These are phyloP conservation scores for Anoplius nigerrimus DNA, from an alignment of 2,888 invertebrate species.

Conservation along the genomic window DNA sequence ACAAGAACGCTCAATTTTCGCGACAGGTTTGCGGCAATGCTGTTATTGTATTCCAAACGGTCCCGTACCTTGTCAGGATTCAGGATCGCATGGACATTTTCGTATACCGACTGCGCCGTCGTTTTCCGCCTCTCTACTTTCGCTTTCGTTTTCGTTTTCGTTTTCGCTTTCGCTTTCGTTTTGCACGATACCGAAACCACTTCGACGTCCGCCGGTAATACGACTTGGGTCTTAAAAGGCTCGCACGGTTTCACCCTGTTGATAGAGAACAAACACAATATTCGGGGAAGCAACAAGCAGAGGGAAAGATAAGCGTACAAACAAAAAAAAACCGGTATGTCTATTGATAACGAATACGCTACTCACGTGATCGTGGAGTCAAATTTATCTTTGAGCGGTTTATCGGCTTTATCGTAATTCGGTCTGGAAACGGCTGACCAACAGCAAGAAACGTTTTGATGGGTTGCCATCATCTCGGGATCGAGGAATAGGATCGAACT, in stretches of 20 bases:
- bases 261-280: slow-evolving; percentile 23
- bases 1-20: slow-evolving; percentile 82
- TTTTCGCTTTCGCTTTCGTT: slow-evolving; percentile 59
- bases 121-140: slow-evolving; percentile 56
- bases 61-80: slow-evolving; percentile 76
- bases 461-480: slow-evolving; percentile 68
- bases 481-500: slow-evolving; percentile 58
- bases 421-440: slow-evolving; percentile 79
- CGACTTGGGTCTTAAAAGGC: slow-evolving; percentile 72
- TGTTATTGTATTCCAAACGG: slow-evolving; percentile 51
- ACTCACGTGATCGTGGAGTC: slow-evolving; percentile 69
- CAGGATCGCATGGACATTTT: slow-evolving; percentile 79
- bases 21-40: background rate
- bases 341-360: background rate
- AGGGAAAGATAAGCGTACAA: background rate
- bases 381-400: slow-evolving; percentile 57
- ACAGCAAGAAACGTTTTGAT: slow-evolving; percentile 78
- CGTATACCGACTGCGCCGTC: slow-evolving; percentile 70
- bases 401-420: slow-evolving; percentile 63
- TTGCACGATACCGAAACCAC: slow-evolving; percentile 77
- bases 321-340: background rate
- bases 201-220: slow-evolving; percentile 72
- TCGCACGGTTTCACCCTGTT: slow-evolving; percentile 76
- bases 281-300: background rate
- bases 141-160: slow-evolving; percentile 38